These are phyloP conservation scores for Chymomyza procnemis DNA, from an alignment of 2,888 invertebrate genomes.

Conservation along the genomic window DNA sequence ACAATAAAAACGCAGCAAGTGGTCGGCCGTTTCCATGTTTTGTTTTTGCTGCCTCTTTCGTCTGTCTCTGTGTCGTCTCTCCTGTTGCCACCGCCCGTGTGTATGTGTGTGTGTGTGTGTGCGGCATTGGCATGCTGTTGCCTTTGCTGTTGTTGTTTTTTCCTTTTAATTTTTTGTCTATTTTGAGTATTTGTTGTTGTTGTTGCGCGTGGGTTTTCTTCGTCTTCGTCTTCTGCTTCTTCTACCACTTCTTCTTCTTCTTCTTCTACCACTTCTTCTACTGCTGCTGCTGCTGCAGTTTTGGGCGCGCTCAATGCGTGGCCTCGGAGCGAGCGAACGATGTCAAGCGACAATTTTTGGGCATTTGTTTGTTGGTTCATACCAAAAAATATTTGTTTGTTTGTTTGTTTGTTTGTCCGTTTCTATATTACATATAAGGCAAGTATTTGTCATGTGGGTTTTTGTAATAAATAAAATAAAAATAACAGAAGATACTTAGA, in stretches of 20 bases:
- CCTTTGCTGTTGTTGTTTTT: conserved; percentile 38
- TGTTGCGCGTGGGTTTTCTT: conserved; percentile 67
- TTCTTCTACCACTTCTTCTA: conserved; percentile 29
- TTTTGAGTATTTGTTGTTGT: conserved; percentile 48
- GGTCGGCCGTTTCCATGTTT: conserved; percentile 20
- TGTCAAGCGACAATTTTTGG: conserved; percentile 5
- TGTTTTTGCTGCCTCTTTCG: background rate
- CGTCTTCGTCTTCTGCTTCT: too few relatives aligned
- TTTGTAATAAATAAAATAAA: conserved; percentile 20
- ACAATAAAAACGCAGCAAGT: conserved; percentile 36
- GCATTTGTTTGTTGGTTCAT: conserved; percentile 5
- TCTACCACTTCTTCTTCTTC: conserved; percentile 28
- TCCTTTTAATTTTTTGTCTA: conserved; percentile 14
- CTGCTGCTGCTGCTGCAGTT: conserved; percentile 61
- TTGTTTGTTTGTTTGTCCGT: conserved; percentile 11
- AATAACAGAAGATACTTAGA: conserved; percentile 56
- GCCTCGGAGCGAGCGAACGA: conserved; percentile 11
- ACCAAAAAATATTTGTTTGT: too few relatives aligned
- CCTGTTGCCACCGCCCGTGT: background rate
- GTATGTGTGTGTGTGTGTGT: conserved; percentile 27
- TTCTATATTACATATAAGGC: too few relatives aligned
- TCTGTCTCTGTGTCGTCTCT: background rate
- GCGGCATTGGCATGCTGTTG: conserved; percentile 65
- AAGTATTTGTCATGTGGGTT: background rate
- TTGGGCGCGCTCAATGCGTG: conserved; percentile 45